phyloP scores from a whole-genome alignment of 2,113 vertebrate species.

The Corythaixoides concolor region DNA sequence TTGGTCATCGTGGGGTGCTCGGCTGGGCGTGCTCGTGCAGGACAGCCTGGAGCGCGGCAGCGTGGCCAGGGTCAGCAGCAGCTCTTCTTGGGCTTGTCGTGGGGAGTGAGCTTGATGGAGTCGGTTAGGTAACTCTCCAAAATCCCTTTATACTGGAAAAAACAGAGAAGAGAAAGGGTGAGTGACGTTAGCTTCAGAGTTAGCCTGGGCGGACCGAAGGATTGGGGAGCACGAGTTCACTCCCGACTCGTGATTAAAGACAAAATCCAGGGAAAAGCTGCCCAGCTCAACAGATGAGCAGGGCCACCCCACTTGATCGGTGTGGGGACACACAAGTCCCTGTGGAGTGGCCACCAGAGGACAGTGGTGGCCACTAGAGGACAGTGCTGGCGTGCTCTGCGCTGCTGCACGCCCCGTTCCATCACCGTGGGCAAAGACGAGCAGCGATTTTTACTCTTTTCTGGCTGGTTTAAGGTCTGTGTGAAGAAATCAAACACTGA shows the following conservation, averaged over 20 bases:
- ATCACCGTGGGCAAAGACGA: rapidly evolving
- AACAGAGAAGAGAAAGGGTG: neutral
- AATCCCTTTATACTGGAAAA: slow-evolving; percentile 70
- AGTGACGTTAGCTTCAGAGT: rapidly evolving
- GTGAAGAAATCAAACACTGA: neutral
- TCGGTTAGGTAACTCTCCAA: slow-evolving; percentile 73
- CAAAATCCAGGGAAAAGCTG: neutral
- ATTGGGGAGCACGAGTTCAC: rapidly evolving
- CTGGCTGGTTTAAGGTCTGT: rapidly evolving
- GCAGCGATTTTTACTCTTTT: rapidly evolving
- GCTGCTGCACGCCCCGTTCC: rapidly evolving
- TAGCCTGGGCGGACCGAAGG: rapidly evolving
- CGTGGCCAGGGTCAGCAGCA: slow-evolving; percentile 67
- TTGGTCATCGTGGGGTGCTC: neutral
- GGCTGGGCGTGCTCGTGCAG: rapidly evolving
- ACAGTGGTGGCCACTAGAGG: slow-evolving; percentile 53
- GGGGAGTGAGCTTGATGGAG: slow-evolving; percentile 78
- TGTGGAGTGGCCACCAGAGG: slow-evolving; percentile 40
- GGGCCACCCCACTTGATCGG: neutral
- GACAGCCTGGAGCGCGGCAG: neutral
- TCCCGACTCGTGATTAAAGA: rapidly evolving
- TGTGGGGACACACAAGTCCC: neutral
- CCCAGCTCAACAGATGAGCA: rapidly evolving
- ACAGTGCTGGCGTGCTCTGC: neutral
- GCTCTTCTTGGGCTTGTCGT: slow-evolving; percentile 37